Conservation (phyloP, 2,888 invertebrate genomes). For the Portevinia maculata region DNA sequence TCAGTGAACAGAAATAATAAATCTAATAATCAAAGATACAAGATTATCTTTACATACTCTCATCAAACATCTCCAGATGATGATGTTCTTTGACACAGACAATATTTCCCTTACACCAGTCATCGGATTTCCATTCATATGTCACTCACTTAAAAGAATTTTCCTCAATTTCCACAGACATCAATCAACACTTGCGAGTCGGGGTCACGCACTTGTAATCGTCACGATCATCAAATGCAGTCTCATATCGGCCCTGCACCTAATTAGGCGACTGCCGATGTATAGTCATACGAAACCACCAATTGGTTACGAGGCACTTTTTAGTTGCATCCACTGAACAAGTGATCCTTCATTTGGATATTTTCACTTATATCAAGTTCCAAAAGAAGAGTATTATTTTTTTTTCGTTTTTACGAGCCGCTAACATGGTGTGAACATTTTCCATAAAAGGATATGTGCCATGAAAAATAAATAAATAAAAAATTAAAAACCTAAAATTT, state of each 20-base stretch:
- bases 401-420: conserved; percentile 59
- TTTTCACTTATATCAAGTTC: conserved; percentile 66
- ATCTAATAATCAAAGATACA: conserved; percentile 60
- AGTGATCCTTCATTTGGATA: conserved; percentile 56
- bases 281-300: conserved; percentile 27
- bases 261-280: conserved; percentile 61
- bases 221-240: conserved; percentile 61
- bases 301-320: conserved; percentile 48
- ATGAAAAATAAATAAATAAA: conserved; percentile 48
- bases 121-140: conserved; percentile 68
- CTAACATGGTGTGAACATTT: conserved; percentile 71
- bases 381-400: conserved; percentile 31
- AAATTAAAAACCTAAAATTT: conserved; percentile 56
- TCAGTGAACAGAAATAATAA: conserved; percentile 59
- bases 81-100: conserved; percentile 55
- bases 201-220: conserved; percentile 74
- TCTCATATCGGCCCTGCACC: conserved; percentile 40
- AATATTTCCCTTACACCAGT: conserved; percentile 48
- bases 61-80: conserved; percentile 58
- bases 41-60: conserved; percentile 58
- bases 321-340: conserved; percentile 26
- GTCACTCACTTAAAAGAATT: conserved; percentile 67
- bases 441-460: conserved; percentile 61
- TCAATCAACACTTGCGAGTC: conserved; percentile 71
- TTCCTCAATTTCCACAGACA: conserved; percentile 65